Evolutionary conservation across 2,888 invertebrate species (phyloP), one percentile per base, ranked within the genome.

Genomic region (Dicyrtoma fusca): DNA sequence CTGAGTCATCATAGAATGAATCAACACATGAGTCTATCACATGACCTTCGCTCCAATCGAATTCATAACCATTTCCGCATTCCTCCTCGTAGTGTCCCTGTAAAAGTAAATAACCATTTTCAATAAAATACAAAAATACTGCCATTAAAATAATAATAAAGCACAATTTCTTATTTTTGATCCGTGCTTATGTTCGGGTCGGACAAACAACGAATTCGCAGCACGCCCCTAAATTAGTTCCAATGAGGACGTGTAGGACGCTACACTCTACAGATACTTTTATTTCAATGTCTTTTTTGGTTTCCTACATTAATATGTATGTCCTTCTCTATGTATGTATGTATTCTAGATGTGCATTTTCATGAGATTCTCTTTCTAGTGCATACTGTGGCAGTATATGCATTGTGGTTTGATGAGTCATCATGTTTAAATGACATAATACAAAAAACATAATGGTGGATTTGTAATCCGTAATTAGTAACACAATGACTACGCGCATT

Each of bases 81-180:
- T 69, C 69, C 17, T 69, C 62, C 23, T 62, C 69, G 49, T 45
- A 69, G 26, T 44, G 68, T 23, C 68, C 63, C 70, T 70, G 34
- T 25, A 23, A 59, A 26, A 42, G 34, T 10, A 61, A 61, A 53
- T 21, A 53, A 53, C 8, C 8, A 53, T 4, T 49, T 34, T 34
- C 3, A 49, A 17, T 17, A 4, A 49, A 49, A 53, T 53, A 10
- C 53, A 53, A 6, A 49, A 49, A 49, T 49, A 49, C 10, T 10
- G 8, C 17, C 17, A 53, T n/a, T 51, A 57, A 23, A 57, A 26
- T 21, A 3, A 14, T 26, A 2, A 57, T 23, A 25, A 26, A 26
- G 21, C 34, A 34, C 34, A 3, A 34, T 3, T n/a, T n/a, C 34
- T 34, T 8, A 34, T 34, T 34, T 34, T 34, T 34, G 34, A 3